phyloP scores from a whole-genome alignment of 2,888 invertebrate genomes.

The Bombyx huttoni region DNA sequence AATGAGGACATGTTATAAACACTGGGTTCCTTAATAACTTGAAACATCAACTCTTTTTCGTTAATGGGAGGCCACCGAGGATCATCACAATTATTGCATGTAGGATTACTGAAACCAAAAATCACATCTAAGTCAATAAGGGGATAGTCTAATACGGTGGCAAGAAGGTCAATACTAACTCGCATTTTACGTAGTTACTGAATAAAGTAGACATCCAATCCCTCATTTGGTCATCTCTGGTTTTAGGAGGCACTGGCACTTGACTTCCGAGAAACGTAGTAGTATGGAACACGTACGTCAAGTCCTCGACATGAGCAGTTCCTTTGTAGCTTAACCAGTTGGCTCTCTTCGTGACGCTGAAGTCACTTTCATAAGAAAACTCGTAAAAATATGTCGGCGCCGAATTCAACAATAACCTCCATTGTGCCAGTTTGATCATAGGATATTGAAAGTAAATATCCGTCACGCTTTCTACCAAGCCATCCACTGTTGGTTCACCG shows the following conservation, averaged over 20 bases:
- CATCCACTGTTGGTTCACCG: slow-evolving; percentile 10
- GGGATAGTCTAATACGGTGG: neutral
- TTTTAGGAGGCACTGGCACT: slow-evolving; percentile 3
- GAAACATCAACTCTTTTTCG: neutral
- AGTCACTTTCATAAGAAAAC: slow-evolving; percentile 47
- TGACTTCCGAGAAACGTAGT: slow-evolving; percentile 7
- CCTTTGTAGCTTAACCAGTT: slow-evolving; percentile 25
- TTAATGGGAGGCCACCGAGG: slow-evolving; percentile 1
- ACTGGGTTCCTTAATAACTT: too few relatives aligned
- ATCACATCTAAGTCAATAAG: neutral
- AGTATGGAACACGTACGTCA: slow-evolving; percentile 42
- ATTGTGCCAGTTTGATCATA: slow-evolving; percentile 10
- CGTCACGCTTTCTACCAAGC: slow-evolving; percentile 9
- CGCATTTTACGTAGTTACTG: slow-evolving; percentile 13
- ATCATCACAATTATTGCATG: neutral
- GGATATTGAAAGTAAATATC: slow-evolving; percentile 14
- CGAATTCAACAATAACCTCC: slow-evolving; percentile 6
- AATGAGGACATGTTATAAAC: too few relatives aligned
- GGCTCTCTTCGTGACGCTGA: slow-evolving; percentile 36
- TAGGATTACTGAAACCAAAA: slow-evolving; percentile 6
- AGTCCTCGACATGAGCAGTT: slow-evolving; percentile 46
- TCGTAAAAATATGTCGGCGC: slow-evolving; percentile 50
- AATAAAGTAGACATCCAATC: slow-evolving; percentile 13
- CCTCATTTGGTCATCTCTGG: slow-evolving; percentile 12
- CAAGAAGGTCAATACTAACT: slow-evolving; percentile 7